Evolutionary conservation across 2,797 vertebrate genomes (phyloP), one percentile per base, ranked within the genome.

Genomic region (Muraenolepis orangiensis): DNA sequence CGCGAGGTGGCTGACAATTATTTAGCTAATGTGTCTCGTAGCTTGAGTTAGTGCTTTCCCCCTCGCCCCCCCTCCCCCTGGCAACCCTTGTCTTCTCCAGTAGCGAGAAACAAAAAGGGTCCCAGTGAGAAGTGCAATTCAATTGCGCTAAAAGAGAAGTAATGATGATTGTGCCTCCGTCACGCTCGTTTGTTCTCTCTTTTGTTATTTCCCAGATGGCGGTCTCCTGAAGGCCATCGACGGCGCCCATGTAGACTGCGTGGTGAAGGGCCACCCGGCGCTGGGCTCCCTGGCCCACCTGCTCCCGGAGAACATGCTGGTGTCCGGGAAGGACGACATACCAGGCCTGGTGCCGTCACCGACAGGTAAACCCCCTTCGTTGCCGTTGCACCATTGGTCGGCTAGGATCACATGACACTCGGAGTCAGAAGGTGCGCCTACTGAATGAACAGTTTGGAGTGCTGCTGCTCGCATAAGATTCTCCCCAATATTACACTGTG

Each of bases 231-330:
- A 73, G 0, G 69, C 87, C 29, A 90, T 96, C 46, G 95, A 96
- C 70, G 94, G 89, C 81, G 90, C 92, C 73, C 87, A 91, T 85
- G 84, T 98, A 78, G 93, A 93, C 40, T 97, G 93, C 70, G 66
- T 61, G 3, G 51, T 98, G 70, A 93, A 90, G 86, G 86, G 75
- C 0, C 95, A 98, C 72, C 91, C 89, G 0, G 78, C 90, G 0
- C 72, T 99, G 83, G 88, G 86, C 76, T 77, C 80, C 0, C 31
- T 90, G 73, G 91, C 90, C 84, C 95, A 96, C 78, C 93, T 99
- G 0, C 86, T 99, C 29, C 96, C 97, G 0, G 95, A 96, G 87
- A 97, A 99, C 81, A 82, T 93, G 18, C 91, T 96, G 14, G 69
- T 96, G 2, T 96, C 95, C 0, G 93, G 95, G 29, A 81, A 91